Evolutionary conservation across 2,888 invertebrate genomes (phyloP), one percentile per base, ranked within the genome.

Genomic region (Hypomecis atomaria): DNA sequence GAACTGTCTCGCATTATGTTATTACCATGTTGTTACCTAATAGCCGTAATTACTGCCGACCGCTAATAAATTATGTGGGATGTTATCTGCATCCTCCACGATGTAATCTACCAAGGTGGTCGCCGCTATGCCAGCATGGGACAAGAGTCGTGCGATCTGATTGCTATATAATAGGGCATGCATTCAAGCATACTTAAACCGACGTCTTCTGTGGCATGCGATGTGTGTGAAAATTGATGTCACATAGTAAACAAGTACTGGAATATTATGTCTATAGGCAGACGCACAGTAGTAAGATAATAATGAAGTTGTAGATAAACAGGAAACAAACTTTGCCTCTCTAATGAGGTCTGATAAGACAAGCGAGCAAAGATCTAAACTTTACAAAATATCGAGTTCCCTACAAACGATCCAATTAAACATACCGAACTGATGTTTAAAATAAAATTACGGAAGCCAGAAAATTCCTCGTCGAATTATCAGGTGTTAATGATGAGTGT

Each of bases 61-160:
- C 69, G 68, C 71, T 67, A 68, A 71, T 69, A 71, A 71, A 72
- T 71, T 64, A 72, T 67, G 64, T 69, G 63, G 69, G 71, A 72
- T 68, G 69, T 68, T 71, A 72, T 72, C 72, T 71, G 68, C 72
- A 69, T 71, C 72, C 72, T 69, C 69, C 72, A 66, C 67, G 63
- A 66, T 64, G 62, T 65, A 72, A 71, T 71, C 59, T 64, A 57
- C 66, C 52, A 66, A 68, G 67, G 69, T 71, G 71, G 71, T 72
- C 71, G 65, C 47, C 47, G 53, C 57, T 70, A 61, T 67, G 59
- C 44, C 57, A 60, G 65, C 56, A 62, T 48, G 57, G 65, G 60
- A 56, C 59, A 50, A 6, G 55, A 54, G 59, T 65, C 52, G 13
- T 56, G 53, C 53, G 53, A 65, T 65, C 65, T 61, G 65, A 65